A percentile compares a stretch with the other conserved stretches of the same genome.
phyloP scores from a whole-genome alignment of 1,140 invertebrate genomes.

The Aphis gossypii region DNA sequence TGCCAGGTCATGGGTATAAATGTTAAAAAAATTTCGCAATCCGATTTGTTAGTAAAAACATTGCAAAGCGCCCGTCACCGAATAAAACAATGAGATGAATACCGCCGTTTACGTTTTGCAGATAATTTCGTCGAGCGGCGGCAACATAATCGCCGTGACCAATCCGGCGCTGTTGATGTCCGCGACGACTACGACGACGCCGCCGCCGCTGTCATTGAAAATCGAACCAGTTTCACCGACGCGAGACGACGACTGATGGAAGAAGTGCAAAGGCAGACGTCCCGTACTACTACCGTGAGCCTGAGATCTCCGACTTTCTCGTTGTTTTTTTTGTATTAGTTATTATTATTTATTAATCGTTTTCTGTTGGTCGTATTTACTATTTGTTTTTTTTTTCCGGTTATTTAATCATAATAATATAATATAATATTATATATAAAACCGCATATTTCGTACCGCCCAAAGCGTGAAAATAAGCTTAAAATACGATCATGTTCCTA shows the following conservation, averaged over 20 bases:
- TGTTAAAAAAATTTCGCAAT: too few relatives aligned
- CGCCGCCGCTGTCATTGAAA: background rate
- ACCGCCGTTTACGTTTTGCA: slow-evolving; percentile 63
- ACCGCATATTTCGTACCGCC: background rate
- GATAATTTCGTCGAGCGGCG: slow-evolving; percentile 82
- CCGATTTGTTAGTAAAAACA: background rate
- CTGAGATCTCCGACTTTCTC: background rate
- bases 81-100: background rate
- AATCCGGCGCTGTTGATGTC: slow-evolving; percentile 79
- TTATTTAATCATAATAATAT: background rate
- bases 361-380: background rate
- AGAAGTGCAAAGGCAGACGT: background rate
- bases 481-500: slow-evolving; percentile 15
- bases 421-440: background rate
- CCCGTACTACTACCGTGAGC: background rate
- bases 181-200: background rate
- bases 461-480: background rate
- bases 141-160: slow-evolving; percentile 86
- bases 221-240: slow-evolving; percentile 42
- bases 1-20: too few relatives aligned
- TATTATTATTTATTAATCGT: slow-evolving; percentile 11
- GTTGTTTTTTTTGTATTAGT: background rate
- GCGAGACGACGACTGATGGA: background rate
- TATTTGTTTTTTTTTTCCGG: background rate
- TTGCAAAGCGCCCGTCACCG: background rate